Conservation (phyloP, 2,113 vertebrate genomes). For the Nothocercus julius region DNA sequence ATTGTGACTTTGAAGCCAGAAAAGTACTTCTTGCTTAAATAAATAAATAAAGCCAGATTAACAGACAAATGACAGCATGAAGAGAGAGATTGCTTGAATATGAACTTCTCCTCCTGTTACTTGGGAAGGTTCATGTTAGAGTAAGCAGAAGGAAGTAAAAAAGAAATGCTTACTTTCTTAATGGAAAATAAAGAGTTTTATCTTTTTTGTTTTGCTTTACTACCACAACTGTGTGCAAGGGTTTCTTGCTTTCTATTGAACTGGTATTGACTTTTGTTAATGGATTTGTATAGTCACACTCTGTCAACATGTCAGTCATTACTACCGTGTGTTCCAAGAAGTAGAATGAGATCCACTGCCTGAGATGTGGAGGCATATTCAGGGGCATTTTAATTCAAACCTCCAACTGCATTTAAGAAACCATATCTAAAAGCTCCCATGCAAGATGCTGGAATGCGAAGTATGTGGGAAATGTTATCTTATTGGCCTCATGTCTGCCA, state of each 20-base stretch:
- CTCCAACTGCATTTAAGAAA: constrained; percentile 38
- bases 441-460: constrained; percentile 50
- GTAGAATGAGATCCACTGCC: neutral
- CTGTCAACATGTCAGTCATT: constrained; percentile 37
- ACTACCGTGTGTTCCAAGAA: constrained; percentile 25
- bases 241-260: neutral
- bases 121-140: neutral
- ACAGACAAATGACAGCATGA: neutral
- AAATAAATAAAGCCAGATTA: neutral
- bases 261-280: constrained; percentile 40
- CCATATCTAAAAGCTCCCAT: constrained; percentile 38
- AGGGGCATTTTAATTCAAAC: constrained; percentile 30
- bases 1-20: neutral
- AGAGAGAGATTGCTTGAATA: neutral
- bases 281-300: neutral
- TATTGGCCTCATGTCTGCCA: constrained; percentile 48
- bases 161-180: neutral
- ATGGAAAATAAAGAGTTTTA: neutral
- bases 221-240: neutral
- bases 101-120: neutral
- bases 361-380: neutral
- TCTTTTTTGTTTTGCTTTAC: neutral
- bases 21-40: neutral
- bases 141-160: neutral
- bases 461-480: constrained; percentile 68